Percentiles rank a stretch among this genome's conserved stretches.
phyloP scores from a whole-genome alignment of 2,113 vertebrate species.

The Chiloscyllium plagiosum region DNA sequence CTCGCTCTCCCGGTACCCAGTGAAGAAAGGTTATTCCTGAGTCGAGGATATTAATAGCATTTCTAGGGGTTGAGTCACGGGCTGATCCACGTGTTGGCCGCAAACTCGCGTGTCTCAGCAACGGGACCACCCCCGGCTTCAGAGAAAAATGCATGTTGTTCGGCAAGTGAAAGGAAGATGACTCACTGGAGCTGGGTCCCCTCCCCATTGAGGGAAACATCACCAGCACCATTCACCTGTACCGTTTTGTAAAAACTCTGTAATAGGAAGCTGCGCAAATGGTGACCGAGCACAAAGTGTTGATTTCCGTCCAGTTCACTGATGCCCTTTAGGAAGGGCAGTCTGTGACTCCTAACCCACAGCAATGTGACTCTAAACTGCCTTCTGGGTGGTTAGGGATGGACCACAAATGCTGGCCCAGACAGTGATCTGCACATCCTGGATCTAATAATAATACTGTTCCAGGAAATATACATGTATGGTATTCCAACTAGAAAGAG shows the following conservation, averaged over 20 bases:
- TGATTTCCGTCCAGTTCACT: no score
- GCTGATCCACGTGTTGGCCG: slow-evolving; percentile 23
- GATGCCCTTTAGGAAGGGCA: no score
- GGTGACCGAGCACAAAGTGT: no score
- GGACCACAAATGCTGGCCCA: no score
- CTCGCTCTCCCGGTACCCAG: neutral
- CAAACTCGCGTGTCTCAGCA: slow-evolving; percentile 22
- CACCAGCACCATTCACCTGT: no score
- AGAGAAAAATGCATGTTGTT: neutral
- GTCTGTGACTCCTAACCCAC: no score
- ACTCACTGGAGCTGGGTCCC: neutral
- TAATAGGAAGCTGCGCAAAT: no score
- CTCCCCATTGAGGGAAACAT: neutral
- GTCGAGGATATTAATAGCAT: slow-evolving; percentile 14
- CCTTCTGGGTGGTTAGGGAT: no score
- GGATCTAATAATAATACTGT: neutral
- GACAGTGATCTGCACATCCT: no score
- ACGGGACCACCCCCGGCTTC: neutral
- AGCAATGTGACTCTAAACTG: no score
- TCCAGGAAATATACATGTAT: neutral
- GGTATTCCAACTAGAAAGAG: no score
- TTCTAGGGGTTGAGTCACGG: slow-evolving; percentile 25
- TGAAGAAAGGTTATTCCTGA: slow-evolving; percentile 27
- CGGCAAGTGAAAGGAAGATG: neutral
- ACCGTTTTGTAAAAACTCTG: no score